These are phyloP conservation scores for Drosophila baimaii DNA, from an alignment of 1,140 invertebrate genomes.

Conservation along the genomic window DNA sequence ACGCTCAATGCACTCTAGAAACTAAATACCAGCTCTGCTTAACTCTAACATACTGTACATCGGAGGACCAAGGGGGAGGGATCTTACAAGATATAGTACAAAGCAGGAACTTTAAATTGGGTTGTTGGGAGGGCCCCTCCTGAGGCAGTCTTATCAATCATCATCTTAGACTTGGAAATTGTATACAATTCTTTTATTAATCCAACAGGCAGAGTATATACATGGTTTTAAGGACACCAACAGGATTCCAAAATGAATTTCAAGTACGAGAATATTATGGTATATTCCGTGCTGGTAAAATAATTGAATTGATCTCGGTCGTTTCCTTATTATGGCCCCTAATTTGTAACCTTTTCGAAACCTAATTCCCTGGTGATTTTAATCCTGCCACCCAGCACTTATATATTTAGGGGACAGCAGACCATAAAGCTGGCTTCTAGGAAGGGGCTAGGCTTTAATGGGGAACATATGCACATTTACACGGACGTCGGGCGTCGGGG, in stretches of 20 bases:
- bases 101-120: too few relatives aligned
- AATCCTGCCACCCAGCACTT: neutral
- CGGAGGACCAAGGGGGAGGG: too few relatives aligned
- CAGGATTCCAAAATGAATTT: neutral
- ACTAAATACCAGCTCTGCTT: constrained; percentile 9
- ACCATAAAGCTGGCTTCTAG: neutral
- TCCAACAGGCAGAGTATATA: too few relatives aligned
- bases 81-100: too few relatives aligned
- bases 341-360: neutral
- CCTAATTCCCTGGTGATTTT: neutral
- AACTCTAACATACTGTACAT: neutral
- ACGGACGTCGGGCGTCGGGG: constrained; percentile 6
- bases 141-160: too few relatives aligned
- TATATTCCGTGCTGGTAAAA: too few relatives aligned
- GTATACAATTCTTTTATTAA: too few relatives aligned
- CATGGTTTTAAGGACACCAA: neutral
- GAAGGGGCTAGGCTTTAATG: constrained; percentile 10
- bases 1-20: constrained; percentile 7
- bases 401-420: neutral
- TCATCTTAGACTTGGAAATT: too few relatives aligned
- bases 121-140: too few relatives aligned
- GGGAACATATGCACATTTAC: constrained; percentile 13
- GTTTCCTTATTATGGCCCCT: neutral
- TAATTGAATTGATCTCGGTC: neutral
- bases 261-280: too few relatives aligned